Conservation (phyloP, 1,140 invertebrate species). For the Lasioglossum baleicum region DNA sequence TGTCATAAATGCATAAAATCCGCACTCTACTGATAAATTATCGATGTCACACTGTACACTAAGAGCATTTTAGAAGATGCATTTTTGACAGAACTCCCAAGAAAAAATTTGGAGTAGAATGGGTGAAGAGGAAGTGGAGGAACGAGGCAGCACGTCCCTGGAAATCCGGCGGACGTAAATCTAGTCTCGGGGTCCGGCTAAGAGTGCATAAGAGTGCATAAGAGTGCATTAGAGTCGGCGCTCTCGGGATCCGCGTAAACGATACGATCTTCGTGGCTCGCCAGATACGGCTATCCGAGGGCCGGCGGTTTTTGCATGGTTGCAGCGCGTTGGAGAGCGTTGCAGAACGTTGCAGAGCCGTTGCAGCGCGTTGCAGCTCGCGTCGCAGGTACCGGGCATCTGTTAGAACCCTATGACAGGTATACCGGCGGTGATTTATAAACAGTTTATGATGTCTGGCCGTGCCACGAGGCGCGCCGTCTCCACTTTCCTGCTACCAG, state of each 20-base stretch:
- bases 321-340: background rate
- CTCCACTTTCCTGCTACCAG: conserved; percentile 51
- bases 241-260: conserved; percentile 45
- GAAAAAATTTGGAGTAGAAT: no score
- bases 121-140: no score
- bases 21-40: no score
- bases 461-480: conserved; percentile 31
- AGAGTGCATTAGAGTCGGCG: conserved; percentile 45
- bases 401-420: conserved; percentile 52
- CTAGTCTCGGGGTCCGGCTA: conserved; percentile 4
- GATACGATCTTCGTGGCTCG: conserved; percentile 53
- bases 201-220: conserved; percentile 19
- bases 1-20: no score
- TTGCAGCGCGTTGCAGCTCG: no score
- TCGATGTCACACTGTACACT: no score
- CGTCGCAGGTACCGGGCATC: conserved; percentile 11
- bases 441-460: conserved; percentile 58
- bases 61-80: no score
- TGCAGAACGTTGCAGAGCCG: background rate
- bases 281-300: conserved; percentile 56
- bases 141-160: background rate
- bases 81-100: no score
- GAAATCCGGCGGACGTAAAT: conserved; percentile 10
- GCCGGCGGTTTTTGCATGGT: conserved; percentile 43
- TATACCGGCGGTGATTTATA: conserved; percentile 58